Evolutionary conservation across 2,113 vertebrate species (phyloP), one percentile per base, ranked within the genome.

Genomic region (Pithys albifrons): DNA sequence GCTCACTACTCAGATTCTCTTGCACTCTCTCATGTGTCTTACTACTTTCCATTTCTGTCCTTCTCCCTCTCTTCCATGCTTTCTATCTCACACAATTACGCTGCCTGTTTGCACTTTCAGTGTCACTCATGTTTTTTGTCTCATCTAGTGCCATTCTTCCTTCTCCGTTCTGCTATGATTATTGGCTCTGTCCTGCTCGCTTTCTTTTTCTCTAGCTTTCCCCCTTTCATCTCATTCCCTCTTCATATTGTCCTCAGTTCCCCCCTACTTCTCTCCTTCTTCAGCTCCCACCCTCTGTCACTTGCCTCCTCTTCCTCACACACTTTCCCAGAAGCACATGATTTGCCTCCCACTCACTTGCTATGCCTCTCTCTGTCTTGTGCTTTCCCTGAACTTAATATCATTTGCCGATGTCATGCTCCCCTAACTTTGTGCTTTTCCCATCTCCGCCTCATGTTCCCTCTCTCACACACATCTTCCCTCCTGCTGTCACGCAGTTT

Each of bases 291-390:
- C 45, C 10, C 6, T 59, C 33, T 92, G 55, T 51, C 41, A 48
- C 19, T 58, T 76, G 22, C 14, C 14, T 54, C 0, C 1, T 88
- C 37, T 71, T 62, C 65, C 28, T 74, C 35, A 46, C 45, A 46
- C 39, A 16, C 35, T 62, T 71, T 54, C 20, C 31, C 24, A 48
- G 25, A 20, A 9, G 57, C 41, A 24, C 33, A 48, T 2, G 1
- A 41, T 82, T 54, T 85, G 24, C 55, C 33, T 75, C 41, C 35
- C 41, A 72, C 48, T 75, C 55, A 29, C 39, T 24, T 54, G 31
- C 55, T 0, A 0, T 49, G 31, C 31, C 15, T 43, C 14, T 58
- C 37, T 57, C 23, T 8, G 3, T 28, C 2, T 6, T 35, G n/a
- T 64, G 19, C n/a, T 81, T 54, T 18, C 10, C 25, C 58, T 31